Evolutionary conservation across 2,113 vertebrate species (phyloP), one percentile per base, ranked within the genome.

Genomic region (Heterotilapia buettikoferi): DNA sequence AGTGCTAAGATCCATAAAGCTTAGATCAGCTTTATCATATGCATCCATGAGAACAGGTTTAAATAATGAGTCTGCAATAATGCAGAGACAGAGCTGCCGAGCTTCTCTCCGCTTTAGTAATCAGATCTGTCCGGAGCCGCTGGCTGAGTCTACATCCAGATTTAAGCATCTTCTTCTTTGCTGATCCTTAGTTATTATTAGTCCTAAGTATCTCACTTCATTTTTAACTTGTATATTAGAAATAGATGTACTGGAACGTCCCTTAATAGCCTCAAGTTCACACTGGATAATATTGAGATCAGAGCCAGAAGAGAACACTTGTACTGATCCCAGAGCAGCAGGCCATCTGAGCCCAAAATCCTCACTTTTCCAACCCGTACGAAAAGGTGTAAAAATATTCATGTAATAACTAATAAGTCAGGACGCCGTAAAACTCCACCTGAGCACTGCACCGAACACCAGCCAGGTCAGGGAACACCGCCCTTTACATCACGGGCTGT

Each of bases 1-100:
- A n/a, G 29, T 6, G 16, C 59, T 1, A 10, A 61, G 0, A 33
- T 33, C 29, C 16, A 0, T 4, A 10, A 31, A 61, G 57, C 8
- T 18, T 18, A 18, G 57, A 9, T 2, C 14, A 33, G 16, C 29
- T 33, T 33, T 4, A 33, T 33, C 59, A 61, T 9, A 1, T 3
- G 2, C 29, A 19, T 33, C 10, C 57, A 61, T 1, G 57, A 3
- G 8, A 33, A 33, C 29, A 61, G 57, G 2, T 4, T 61, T 33
- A 61, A 0, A 61, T 61, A 19, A 31, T 1, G 29, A 31, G 57
- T 54, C n/a, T 24, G 50, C 50, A 5, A 10, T 52, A 9, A 24
- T 6, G 26, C 26, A 18, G 26, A 2, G 8, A 4, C 26, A 1
- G 57, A 4, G 57, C 57, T 61, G 26, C n/a, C 14, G 5, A 59